Base-by-base conservation (phyloP, 2,888 invertebrate species). In the Tenodera sinensis region DNA sequence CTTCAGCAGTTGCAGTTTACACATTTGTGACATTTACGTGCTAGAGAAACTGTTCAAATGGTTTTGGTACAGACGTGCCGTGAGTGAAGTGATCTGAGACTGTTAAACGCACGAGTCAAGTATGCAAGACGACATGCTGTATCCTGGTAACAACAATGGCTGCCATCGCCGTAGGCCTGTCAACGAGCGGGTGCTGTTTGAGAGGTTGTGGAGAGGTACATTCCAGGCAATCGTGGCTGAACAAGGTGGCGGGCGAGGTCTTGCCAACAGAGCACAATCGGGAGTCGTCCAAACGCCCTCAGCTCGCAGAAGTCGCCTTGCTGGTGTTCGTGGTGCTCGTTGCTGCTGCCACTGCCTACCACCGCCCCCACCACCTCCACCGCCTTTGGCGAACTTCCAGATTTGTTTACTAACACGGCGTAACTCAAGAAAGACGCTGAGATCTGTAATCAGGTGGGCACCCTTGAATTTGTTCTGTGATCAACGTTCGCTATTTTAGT, bases 151-250 rank as follows among this genome's bases (percentile, higher is more conserved):
- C 42, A 87, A 87, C 82, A 87, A 87, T 87, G 87, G 87, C 87
- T 87, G 42, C 47, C 83, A 71, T 42, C 90, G 90, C 83, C 89
- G 89, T n/a, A 89, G 88, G 20, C 88, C 84, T 47, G 88, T 90
- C 28, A 95, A 95, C 91, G 95, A 96, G 91, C 94, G 96, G 90
- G 94, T 95, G 82, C 95, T 96, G 89, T 96, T 97, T 93, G 96
- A 96, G 92, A 94, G 96, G 28, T 94, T 96, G 88, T 96, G 96
- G 96, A 95, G 96, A 84, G 96, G 96, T 89, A 95, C 95, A 84
- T 95, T 95, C 92, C 93, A 93, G 27, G 91, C 91, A n/a, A 91
- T 91, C 86, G 90, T 89, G 88, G 90, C 91, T 3, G 90, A 90
- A 83, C 91, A 90, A 82, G 83, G 85, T 30, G 85, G 84, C 88